These are phyloP conservation scores for Octomys mimax DNA, from an alignment of 2,797 vertebrate genomes.

Conservation along the genomic window DNA sequence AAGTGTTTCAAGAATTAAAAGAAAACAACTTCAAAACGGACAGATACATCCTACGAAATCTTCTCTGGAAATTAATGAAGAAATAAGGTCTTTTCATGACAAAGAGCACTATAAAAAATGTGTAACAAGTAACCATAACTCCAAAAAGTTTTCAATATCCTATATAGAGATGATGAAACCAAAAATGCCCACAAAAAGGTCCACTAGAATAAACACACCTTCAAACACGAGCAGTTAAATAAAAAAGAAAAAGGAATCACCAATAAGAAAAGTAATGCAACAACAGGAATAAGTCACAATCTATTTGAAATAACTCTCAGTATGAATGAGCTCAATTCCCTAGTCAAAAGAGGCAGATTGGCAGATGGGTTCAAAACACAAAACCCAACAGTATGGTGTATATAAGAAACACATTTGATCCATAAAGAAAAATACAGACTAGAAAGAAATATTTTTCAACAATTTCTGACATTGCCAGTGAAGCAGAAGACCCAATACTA, in stretches of 20 bases:
- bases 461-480: too few species aligned
- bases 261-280: background rate
- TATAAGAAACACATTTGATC: background rate
- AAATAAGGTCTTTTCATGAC: background rate
- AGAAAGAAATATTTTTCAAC: background rate
- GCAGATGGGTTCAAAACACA: background rate
- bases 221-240: background rate
- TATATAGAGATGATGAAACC: background rate
- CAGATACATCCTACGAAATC: background rate
- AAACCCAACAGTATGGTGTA: background rate
- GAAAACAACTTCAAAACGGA: background rate
- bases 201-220: background rate
- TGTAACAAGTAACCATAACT: background rate
- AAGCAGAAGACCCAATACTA: too few species aligned
- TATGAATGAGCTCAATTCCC: background rate
- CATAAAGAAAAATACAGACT: background rate
- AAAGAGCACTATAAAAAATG: background rate
- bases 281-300: background rate
- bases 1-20: background rate
- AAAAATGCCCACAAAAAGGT: background rate
- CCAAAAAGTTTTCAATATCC: background rate
- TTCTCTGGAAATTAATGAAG: background rate
- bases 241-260: background rate
- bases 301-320: background rate
- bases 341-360: background rate